Evolutionary conservation across 1,140 invertebrate genomes (phyloP), one percentile per base, ranked within the genome.

Genomic region (Eupristina koningsbergeri): DNA sequence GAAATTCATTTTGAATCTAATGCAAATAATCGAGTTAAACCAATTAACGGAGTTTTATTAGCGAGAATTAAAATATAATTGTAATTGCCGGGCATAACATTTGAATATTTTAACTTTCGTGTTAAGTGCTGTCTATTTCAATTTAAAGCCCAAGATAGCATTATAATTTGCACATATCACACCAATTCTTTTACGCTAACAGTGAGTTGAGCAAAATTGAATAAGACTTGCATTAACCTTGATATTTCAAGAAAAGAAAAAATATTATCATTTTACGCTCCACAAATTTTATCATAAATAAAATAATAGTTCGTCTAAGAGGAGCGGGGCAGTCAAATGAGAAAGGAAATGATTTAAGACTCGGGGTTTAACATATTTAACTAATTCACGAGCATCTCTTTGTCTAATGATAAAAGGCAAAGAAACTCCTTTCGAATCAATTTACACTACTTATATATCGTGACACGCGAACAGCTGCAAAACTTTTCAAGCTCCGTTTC

Each of bases 381-480:
- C 53, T 53, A 76, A 36, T 58, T 76, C n/a, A 34, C 47, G n/a
- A 31, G 29, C 41, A 17, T 50, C 22, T 64, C n/a, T 75, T 41
- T 31, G 41, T 36, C 9, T 50, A 75, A 75, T 39, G 74, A 83
- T 77, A 69, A 53, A 77, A 69, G n/a, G 73, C 29, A 69, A 77
- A 77, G 58, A 31, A 67, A 53, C 61, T 39, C 34, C 50, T 36
- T 76, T 83, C 63, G 22, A 77, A 77, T 77, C 73, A 83, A 83
- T 83, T 83, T 78, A 83, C 81, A 78, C 75, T 61, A 63, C 63
- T 73, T 83, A 78, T 71, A 71, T 41, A 71, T 67, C 53, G 78
- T 61, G 80, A 84, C 85, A 84, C 83, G 85, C 82, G 81, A 86
- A 64, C 84, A 69, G 50, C 63, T 29, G 45, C 80, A 58, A 63